Conservation (phyloP, 1,140 invertebrate genomes). For the Lamellibrachia luymesi region DNA sequence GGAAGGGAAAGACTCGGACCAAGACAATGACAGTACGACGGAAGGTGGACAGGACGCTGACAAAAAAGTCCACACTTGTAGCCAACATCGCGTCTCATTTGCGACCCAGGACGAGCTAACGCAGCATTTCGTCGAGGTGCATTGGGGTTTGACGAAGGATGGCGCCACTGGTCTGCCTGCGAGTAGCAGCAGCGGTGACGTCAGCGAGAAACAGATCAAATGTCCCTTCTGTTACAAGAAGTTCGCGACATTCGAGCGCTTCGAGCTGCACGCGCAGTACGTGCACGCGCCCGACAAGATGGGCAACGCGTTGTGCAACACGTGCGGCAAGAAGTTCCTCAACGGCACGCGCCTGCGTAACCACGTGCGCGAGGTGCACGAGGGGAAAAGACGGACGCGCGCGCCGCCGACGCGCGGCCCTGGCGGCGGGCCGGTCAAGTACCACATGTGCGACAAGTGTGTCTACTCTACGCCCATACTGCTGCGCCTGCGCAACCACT, state of each 20-base stretch:
- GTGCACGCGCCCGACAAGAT: conserved; percentile 11
- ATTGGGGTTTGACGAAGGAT: background rate
- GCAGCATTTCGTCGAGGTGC: background rate
- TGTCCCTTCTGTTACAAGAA: conserved; percentile 10
- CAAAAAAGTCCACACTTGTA: background rate
- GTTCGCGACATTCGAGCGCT: background rate
- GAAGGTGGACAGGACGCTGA: background rate
- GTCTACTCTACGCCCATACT: background rate
- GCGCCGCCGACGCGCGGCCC: background rate
- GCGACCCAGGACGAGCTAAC: background rate
- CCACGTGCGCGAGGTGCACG: conserved; percentile 16
- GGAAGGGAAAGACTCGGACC: background rate
- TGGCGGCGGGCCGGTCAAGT: background rate
- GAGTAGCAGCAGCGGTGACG: background rate
- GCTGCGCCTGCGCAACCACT: conserved; percentile 17
- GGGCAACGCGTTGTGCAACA: background rate
- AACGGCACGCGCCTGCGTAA: background rate
- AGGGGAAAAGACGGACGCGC: background rate
- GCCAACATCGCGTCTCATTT: background rate
- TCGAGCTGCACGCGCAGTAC: background rate
- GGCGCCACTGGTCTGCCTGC: background rate
- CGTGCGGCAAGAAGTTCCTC: conserved; percentile 9
- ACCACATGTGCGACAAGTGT: conserved; percentile 14
- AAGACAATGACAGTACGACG: background rate
- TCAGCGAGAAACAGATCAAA: background rate